Conservation (phyloP, 2,113 vertebrate genomes). For the Orthonyx spaldingii region DNA sequence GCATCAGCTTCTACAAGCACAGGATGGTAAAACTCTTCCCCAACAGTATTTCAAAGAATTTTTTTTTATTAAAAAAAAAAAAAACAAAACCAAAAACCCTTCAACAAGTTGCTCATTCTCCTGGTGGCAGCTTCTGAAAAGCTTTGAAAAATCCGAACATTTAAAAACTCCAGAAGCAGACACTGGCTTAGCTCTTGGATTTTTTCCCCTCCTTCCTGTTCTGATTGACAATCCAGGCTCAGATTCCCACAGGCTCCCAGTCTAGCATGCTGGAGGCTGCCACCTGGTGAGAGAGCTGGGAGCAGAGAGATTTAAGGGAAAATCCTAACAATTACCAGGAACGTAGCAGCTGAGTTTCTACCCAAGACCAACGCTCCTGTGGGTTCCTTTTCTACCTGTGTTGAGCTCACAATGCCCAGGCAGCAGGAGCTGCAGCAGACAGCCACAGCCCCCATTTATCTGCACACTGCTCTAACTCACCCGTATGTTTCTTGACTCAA, state of each 20-base stretch:
- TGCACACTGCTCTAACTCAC: neutral
- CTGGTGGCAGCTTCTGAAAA: neutral
- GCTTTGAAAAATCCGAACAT: fast-evolving
- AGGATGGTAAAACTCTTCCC: neutral
- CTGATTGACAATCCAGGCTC: neutral
- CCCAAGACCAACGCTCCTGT: fast-evolving
- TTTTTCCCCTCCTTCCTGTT: fast-evolving
- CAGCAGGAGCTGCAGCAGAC: neutral
- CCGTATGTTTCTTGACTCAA: neutral
- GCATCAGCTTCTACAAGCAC: neutral
- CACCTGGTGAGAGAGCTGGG: neutral
- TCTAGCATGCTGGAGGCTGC: neutral
- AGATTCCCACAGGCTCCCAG: neutral
- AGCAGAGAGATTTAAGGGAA: neutral
- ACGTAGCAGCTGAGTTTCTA: fast-evolving
- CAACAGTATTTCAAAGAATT: neutral
- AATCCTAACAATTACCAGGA: neutral
- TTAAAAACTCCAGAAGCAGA: neutral
- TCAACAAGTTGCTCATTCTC: neutral
- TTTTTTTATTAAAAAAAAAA: neutral
- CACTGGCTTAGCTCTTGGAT: neutral
- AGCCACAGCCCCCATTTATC: neutral
- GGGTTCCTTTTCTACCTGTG: neutral
- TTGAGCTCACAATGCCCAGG: fast-evolving
- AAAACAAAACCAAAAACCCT: too few species aligned